These are phyloP conservation scores for Luidia sarsii DNA, from an alignment of 53 echinoderm and acorn worm species.

Conservation along the genomic window DNA sequence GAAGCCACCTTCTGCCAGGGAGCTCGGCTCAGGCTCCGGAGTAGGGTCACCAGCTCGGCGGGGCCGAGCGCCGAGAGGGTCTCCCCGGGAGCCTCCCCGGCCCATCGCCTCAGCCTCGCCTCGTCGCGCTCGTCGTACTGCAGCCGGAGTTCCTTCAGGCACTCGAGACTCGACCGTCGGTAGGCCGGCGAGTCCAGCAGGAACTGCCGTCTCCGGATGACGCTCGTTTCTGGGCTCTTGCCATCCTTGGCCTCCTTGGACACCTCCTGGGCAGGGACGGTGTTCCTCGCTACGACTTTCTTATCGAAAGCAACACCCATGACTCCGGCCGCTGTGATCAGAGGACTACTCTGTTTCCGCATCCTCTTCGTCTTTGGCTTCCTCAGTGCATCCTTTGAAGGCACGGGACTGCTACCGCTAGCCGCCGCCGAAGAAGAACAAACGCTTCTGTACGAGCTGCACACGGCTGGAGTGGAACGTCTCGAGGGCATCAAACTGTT, in stretches of 20 bases:
- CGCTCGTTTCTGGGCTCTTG: neutral
- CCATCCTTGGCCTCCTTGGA: too few species aligned
- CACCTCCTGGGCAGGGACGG: too few species aligned
- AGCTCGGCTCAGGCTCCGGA: constrained; percentile 29
- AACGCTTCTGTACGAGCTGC: too few species aligned
- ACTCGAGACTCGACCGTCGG: constrained; percentile 30
- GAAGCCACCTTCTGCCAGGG: constrained; percentile 3
- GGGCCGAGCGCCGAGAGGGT: constrained; percentile 5
- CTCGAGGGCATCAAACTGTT: too few species aligned
- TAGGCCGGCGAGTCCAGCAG: constrained; percentile 19
- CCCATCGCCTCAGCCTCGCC: neutral
- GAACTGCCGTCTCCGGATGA: constrained; percentile 5
- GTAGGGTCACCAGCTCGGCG: neutral
- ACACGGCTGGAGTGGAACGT: too few species aligned
- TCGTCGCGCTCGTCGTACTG: neutral
- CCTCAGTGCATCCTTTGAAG: too few species aligned
- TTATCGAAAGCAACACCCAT: neutral
- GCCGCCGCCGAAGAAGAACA: too few species aligned
- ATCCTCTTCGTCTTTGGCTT: too few species aligned
- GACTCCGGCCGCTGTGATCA: neutral
- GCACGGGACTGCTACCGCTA: too few species aligned
- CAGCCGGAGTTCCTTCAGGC: neutral
- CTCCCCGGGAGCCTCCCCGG: neutral
- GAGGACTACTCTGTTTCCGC: neutral
- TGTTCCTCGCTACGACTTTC: too few species aligned